Evolutionary conservation across 2,888 invertebrate species (phyloP).

Genomic region (Spodoptera exigua): DNA sequence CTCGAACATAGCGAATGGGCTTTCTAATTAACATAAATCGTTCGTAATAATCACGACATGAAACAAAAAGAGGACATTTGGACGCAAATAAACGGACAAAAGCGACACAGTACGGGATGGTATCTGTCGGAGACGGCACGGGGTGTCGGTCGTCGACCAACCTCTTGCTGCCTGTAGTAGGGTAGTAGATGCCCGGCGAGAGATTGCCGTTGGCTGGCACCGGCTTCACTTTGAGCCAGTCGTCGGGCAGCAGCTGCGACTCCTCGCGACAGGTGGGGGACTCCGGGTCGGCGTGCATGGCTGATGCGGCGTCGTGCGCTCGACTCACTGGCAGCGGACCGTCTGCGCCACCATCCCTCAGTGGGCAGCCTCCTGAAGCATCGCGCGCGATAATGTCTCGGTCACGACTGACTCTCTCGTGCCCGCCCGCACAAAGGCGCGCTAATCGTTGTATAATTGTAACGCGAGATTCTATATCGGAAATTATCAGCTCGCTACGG

Average conservation of each 20-base stretch:
- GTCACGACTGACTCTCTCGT: constrained; percentile 84
- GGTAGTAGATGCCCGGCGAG: constrained; percentile 87
- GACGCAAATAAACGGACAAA: constrained; percentile 75
- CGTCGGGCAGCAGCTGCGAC: constrained; percentile 84
- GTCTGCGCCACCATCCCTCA: constrained; percentile 82
- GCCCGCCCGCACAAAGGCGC: constrained; percentile 76
- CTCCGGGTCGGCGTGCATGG: constrained; percentile 86
- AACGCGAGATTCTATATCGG: constrained; percentile 85
- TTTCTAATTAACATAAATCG: constrained; percentile 73
- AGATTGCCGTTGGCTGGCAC: constrained; percentile 84
- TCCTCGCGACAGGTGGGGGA: constrained; percentile 86
- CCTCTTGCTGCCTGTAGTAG: constrained; percentile 85
- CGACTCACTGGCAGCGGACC: constrained; percentile 71
- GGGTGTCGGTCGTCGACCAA: constrained; percentile 79
- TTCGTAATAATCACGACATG: constrained; percentile 61
- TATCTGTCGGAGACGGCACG: constrained; percentile 80
- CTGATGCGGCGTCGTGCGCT: constrained; percentile 79
- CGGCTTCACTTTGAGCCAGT: constrained; percentile 85
- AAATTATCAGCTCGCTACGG: constrained; percentile 86
- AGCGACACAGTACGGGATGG: constrained; percentile 82
- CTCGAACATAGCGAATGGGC: constrained; percentile 68
- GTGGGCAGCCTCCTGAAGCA: constrained; percentile 82
- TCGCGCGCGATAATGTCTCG: constrained; percentile 87
- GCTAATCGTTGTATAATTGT: constrained; percentile 88
- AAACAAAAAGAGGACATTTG: constrained; percentile 56